Conservation (phyloP, 1,140 invertebrate species). For the Apolygus lucorum region DNA sequence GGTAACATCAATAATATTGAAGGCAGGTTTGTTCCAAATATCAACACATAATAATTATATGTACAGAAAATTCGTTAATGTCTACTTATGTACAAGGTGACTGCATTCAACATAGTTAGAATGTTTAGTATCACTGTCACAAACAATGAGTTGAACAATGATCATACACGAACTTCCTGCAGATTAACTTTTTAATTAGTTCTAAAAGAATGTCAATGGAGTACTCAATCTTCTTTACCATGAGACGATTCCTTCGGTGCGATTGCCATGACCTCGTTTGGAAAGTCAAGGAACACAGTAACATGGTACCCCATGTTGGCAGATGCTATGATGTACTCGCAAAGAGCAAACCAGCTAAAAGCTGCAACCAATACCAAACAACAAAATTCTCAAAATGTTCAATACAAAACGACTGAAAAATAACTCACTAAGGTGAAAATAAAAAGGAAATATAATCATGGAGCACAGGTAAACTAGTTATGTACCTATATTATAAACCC, state of each 20-base stretch:
- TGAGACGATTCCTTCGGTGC: constrained; percentile 37
- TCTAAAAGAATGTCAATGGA: background rate
- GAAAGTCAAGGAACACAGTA: constrained; percentile 76
- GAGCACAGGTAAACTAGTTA: too few species aligned
- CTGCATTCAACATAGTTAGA: background rate
- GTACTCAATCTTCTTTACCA: constrained; percentile 37
- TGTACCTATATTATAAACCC: too few species aligned
- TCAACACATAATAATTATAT: background rate
- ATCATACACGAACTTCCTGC: background rate
- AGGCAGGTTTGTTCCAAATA: constrained; percentile 2
- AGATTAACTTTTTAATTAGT: background rate
- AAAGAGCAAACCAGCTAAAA: constrained; percentile 87
- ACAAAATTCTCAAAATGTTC: too few species aligned
- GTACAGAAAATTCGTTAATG: background rate
- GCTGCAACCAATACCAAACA: too few species aligned
- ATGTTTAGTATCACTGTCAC: background rate
- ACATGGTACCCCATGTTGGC: constrained; percentile 88
- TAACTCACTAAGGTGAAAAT: too few species aligned
- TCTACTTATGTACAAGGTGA: background rate
- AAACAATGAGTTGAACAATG: background rate
- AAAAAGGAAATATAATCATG: too few species aligned
- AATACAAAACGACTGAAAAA: too few species aligned
- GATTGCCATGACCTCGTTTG: constrained; percentile 67
- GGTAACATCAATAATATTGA: background rate
- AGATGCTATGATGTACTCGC: constrained; percentile 81